phyloP scores from a whole-genome alignment of 2,888 invertebrate species.

The Zaprionus lineosus region DNA sequence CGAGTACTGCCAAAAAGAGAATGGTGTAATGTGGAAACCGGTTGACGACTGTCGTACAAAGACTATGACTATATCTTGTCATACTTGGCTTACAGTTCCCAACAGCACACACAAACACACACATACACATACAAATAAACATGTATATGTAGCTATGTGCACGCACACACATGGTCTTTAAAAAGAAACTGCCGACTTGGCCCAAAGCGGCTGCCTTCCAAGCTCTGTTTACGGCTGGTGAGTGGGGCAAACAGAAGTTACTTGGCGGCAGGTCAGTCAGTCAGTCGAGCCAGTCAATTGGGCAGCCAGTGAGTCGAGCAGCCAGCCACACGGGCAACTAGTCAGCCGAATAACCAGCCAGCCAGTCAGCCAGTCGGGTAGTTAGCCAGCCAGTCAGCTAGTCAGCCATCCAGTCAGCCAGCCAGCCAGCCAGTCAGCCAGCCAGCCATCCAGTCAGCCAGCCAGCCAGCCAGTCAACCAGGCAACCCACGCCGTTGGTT shows the following conservation, averaged over 20 bases:
- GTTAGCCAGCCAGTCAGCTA: no score
- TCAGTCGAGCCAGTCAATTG: no score
- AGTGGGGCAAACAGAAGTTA: slow-evolving; percentile 55
- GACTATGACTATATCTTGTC: slow-evolving; percentile 28
- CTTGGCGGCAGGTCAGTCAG: slow-evolving; percentile 63
- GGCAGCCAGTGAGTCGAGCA: no score
- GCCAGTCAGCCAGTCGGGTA: no score
- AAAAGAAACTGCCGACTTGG: slow-evolving; percentile 41
- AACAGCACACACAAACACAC: slow-evolving; percentile 38
- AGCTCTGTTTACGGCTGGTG: slow-evolving; percentile 6
- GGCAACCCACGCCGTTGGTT: slow-evolving; percentile 43
- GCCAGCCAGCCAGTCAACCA: no score
- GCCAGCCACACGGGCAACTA: no score
- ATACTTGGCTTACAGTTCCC: slow-evolving; percentile 57
- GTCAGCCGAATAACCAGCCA: no score
- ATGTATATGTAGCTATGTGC: not conserved
- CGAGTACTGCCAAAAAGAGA: slow-evolving; percentile 55
- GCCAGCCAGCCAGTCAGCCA: no score
- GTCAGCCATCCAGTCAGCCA: no score
- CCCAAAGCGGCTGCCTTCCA: slow-evolving; percentile 52
- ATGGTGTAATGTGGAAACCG: slow-evolving; percentile 67
- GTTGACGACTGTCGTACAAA: slow-evolving; percentile 53
- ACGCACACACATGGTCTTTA: no score
- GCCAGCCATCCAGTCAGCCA: no score
- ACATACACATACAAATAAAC: slow-evolving; percentile 7